phyloP scores from a whole-genome alignment of 2,888 invertebrate species.

The Plemyria rubiginata region DNA sequence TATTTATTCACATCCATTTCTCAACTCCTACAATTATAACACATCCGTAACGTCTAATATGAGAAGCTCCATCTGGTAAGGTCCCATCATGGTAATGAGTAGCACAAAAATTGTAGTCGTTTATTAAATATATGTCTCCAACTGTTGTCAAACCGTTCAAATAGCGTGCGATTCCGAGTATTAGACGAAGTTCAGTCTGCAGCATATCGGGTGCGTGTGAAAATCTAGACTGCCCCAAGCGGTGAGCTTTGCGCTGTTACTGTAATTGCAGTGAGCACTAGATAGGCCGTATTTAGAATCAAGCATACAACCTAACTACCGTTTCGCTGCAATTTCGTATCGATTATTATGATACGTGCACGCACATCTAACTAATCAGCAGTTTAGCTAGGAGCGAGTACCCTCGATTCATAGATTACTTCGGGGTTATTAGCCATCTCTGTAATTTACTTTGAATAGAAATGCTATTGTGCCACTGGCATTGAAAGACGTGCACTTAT shows the following conservation, averaged over 20 bases:
- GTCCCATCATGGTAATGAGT: neutral
- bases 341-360: slow-evolving; percentile 72
- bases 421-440: slow-evolving; percentile 54
- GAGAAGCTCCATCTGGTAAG: slow-evolving; percentile 29
- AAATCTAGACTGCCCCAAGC: slow-evolving; percentile 65
- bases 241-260: slow-evolving; percentile 56
- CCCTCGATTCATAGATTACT: slow-evolving; percentile 57
- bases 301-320: slow-evolving; percentile 38
- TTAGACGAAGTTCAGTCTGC: slow-evolving; percentile 38
- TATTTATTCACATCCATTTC: slow-evolving; percentile 25
- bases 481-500: slow-evolving; percentile 36
- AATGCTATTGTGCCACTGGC: slow-evolving; percentile 40
- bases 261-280: slow-evolving; percentile 64
- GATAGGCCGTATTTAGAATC: slow-evolving; percentile 62
- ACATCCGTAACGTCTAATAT: slow-evolving; percentile 28
- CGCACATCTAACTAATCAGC: slow-evolving; percentile 62
- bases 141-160: slow-evolving; percentile 44
- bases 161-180: slow-evolving; percentile 49
- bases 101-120: slow-evolving; percentile 32
- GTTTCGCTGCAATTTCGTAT: slow-evolving; percentile 68
- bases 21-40: slow-evolving; percentile 32
- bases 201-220: slow-evolving; percentile 69
- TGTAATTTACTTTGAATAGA: slow-evolving; percentile 47
- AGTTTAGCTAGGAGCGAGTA: slow-evolving; percentile 51
- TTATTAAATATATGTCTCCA: slow-evolving; percentile 27